Conservation (phyloP, 1,140 invertebrate genomes). For the Helicoverpa armigera region DNA sequence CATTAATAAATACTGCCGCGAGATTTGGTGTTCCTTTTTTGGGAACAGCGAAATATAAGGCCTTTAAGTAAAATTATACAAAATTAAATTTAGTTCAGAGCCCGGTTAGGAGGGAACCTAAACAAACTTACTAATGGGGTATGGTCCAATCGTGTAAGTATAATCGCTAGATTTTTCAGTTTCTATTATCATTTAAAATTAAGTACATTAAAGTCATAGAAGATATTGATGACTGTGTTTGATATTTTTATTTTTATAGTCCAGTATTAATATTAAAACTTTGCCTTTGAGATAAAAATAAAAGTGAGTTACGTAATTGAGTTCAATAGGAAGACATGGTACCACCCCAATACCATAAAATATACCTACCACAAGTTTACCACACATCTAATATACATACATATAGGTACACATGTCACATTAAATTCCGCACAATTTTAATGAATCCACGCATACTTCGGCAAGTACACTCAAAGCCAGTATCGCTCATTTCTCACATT, state of each 20-base stretch:
- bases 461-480: background rate
- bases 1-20: slow-evolving; percentile 40
- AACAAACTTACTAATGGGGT: slow-evolving; percentile 62
- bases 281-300: background rate
- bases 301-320: too few relatives aligned
- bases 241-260: too few relatives aligned
- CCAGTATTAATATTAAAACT: too few relatives aligned
- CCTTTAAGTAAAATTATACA: slow-evolving; percentile 62
- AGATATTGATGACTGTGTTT: too few relatives aligned
- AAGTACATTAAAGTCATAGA: too few relatives aligned
- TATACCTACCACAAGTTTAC: too few relatives aligned
- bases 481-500: slow-evolving; percentile 34
- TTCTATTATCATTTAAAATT: too few relatives aligned
- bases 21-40: slow-evolving; percentile 22
- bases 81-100: slow-evolving; percentile 67
- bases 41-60: slow-evolving; percentile 48
- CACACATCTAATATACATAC: too few relatives aligned
- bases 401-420: background rate
- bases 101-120: slow-evolving; percentile 58
- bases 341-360: too few relatives aligned
- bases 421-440: background rate
- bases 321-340: too few relatives aligned
- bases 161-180: background rate
- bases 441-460: background rate
- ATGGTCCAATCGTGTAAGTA: slow-evolving; percentile 45